Evolutionary conservation across 2,113 vertebrate genomes (phyloP), one percentile per base, ranked within the genome.

Genomic region (Thryonomys swinderianus): DNA sequence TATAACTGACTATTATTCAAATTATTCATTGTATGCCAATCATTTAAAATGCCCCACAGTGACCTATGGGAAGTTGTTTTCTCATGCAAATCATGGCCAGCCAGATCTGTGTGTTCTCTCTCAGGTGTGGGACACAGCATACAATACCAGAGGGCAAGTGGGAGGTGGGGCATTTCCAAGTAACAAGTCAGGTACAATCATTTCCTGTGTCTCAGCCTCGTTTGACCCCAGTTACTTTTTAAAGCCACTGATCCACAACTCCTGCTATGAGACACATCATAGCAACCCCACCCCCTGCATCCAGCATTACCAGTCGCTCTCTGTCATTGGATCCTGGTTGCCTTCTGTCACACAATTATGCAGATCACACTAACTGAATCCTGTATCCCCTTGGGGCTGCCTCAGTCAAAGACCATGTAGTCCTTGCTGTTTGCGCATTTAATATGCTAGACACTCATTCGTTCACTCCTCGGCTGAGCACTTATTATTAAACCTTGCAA

Each of bases 141-240:
- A 89, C 93, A 85, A 91, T 84, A 48, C 30, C 48, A 74, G n/a
- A 93, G 53, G 20, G 51, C 76, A 88, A 95, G 82, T 73, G 78
- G 78, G 55, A 95, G 86, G 90, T 78, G 61, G 71, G 66, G 14
- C 85, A 62, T 64, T 85, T 67, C 82, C 57, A 92, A 96, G 81
- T 51, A 94, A 85, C 90, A 88, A 85, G n/a, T 90, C 71, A 92
- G 66, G 71, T 78, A 64, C 78, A 93, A 80, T 42, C 40, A 92
- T 94, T 96, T 97, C 94, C 94, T 96, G 79, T 90, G 55, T 25
- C 79, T 69, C 55, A 34, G 67, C 78, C 92, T 95, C 34, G 62
- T 95, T 88, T 97, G 95, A 97, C 89, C 84, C 97, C 89, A 93
- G 83, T 67, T 90, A 83, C 92, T 95, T 97, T 97, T 93, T 93